Conservation (phyloP, 2,113 vertebrate genomes). For the Corythoichthys intestinalis region DNA sequence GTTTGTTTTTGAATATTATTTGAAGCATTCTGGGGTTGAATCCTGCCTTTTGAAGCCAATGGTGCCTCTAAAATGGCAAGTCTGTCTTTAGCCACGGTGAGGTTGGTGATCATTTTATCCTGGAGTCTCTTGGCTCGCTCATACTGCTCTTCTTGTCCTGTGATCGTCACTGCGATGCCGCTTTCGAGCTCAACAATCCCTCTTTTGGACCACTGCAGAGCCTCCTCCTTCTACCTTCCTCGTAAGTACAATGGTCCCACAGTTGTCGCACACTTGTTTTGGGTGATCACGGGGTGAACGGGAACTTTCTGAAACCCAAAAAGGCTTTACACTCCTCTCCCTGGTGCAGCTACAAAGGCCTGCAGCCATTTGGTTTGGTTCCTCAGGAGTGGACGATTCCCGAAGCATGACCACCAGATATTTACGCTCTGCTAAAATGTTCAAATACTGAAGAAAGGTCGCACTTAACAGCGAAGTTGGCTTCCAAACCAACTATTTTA, state of each 20-base stretch:
- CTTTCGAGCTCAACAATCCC: constrained; percentile 88
- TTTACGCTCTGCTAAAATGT: not conserved
- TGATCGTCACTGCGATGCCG: constrained; percentile 83
- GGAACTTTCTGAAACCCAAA: too few species aligned
- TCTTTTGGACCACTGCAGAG: constrained; percentile 91
- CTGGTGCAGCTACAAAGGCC: too few species aligned
- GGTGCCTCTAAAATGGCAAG: constrained; percentile 51
- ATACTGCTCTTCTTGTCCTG: constrained; percentile 70
- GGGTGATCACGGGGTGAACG: too few species aligned
- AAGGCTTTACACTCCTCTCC: too few species aligned
- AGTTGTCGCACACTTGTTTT: too few species aligned
- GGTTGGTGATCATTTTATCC: constrained; percentile 64
- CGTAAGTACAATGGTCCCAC: too few species aligned
- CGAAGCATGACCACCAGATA: too few species aligned
- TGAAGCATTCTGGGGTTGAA: constrained; percentile 10
- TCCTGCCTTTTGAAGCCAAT: constrained; percentile 36
- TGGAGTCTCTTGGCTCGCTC: constrained; percentile 61
- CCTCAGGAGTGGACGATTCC: too few species aligned
- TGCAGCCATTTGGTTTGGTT: too few species aligned
- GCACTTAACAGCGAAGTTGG: not conserved
- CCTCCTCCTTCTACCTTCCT: constrained; percentile 82
- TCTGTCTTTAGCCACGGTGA: constrained; percentile 63
- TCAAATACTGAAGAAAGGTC: not conserved
- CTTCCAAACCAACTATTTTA: not conserved
- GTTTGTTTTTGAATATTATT: constrained; percentile 13